Conservation (phyloP, 2,797 vertebrate genomes). For the Chiloscyllium punctatum region DNA sequence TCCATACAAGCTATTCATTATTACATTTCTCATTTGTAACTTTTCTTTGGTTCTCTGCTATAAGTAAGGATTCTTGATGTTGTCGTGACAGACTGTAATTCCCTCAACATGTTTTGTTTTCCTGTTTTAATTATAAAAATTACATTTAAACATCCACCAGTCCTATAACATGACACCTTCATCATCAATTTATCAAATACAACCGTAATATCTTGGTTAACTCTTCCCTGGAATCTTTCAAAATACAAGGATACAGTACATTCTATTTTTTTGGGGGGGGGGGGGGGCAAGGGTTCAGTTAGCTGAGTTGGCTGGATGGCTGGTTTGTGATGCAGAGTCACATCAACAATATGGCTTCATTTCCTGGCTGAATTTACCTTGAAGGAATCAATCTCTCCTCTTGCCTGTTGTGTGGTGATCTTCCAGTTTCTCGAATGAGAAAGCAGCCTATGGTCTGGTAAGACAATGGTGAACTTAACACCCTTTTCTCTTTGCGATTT, state of each 20-base stretch:
- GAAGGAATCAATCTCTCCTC: no score
- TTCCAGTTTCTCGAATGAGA: no score
- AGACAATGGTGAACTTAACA: not conserved
- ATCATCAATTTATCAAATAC: not conserved
- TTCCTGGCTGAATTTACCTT: no score
- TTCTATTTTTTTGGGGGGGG: not conserved
- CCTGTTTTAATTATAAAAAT: not conserved
- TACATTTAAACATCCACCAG: not conserved
- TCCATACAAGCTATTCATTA: not conserved
- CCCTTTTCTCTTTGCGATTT: not conserved
- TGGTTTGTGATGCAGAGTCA: no score
- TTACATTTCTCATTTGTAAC: not conserved
- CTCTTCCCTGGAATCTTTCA: not conserved
- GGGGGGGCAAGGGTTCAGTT: no score
- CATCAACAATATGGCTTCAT: no score
- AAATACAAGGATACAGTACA: not conserved
- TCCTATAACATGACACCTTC: not conserved
- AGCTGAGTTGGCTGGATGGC: no score
- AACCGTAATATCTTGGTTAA: not conserved
- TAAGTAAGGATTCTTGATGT: not conserved
- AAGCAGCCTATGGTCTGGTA: no score
- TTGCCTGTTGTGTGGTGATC: no score
- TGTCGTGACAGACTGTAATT: no score
- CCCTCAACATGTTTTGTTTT: not conserved
- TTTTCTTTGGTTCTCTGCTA: not conserved